Evolutionary conservation across 1,140 invertebrate species (phyloP), one percentile per base, ranked within the genome.

Genomic region (Catajapyx aquilonaris): DNA sequence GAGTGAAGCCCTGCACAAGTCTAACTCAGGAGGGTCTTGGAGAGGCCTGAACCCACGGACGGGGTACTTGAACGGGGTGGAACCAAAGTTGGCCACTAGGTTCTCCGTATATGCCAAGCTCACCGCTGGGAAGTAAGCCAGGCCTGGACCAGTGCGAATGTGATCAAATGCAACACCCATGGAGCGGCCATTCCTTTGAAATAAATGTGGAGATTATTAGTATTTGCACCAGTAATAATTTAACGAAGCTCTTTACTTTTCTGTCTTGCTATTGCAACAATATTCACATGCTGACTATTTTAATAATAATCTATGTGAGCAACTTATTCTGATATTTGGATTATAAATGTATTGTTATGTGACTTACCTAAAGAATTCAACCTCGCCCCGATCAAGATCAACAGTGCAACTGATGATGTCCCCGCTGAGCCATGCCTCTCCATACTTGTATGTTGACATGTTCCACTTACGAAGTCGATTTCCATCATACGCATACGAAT

Each of bases 401-500:
- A 86, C 59, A 31, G 71, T 69, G 49, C 77, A 76, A 1, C 72
- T 76, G 41, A 85, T 81, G 11, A 85, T 71, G 59, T 87, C 81
- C 5, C 81, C 81, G 31, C 70, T 66, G 37, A 79, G 55, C 80
- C 80, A 85, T 11, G 68, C 57, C 45, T 80, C 72, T 9, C 81
- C 81, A 51, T 85, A 87, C 51, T 73, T 73, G 22, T 68, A 61
- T 0, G 77, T 75, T 3, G 65, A 66, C 2, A 79, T 68, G 49
- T 86, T 84, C 81, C 81, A 87, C 47, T 78, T 78, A 40, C 76
- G 62, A 2, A 81, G 57, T 38, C 80, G 64, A 47, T 74, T 80
- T 0, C 81, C 81, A 57, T 87, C 81, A 50, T 76, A 86, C 0
- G 76, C 73, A 56, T 79, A 87, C 0, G 80, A 85, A 44, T 72